A percentile compares a stretch with the other conserved stretches of the same genome.
These are phyloP conservation scores for Leucophenga varia DNA, from an alignment of 1,140 invertebrate species.

Conservation along the genomic window DNA sequence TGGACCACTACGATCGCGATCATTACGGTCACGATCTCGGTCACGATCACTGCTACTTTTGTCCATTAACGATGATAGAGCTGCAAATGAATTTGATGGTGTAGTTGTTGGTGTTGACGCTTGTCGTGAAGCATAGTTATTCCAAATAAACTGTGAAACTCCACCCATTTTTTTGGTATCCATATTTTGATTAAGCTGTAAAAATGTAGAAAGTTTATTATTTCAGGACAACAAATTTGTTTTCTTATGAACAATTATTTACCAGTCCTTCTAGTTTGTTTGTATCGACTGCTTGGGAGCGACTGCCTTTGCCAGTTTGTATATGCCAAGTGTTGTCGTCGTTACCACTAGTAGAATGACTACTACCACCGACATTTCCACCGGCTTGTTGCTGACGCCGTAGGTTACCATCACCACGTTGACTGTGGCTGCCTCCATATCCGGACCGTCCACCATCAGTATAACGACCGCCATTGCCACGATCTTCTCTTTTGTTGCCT, in stretches of 20 bases:
- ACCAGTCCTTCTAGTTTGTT: constrained; percentile 46
- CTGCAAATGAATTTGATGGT: constrained; percentile 48
- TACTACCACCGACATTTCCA: constrained; percentile 13
- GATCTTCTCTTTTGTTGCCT: constrained; percentile 38
- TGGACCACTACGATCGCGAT: constrained; percentile 40
- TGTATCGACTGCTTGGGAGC: constrained; percentile 43
- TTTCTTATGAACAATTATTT: constrained; percentile 7
- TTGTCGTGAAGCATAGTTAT: constrained; percentile 17
- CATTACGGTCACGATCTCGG: constrained; percentile 20
- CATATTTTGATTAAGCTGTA: constrained; percentile 40
- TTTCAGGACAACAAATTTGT: background rate
- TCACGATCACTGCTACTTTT: constrained; percentile 33
- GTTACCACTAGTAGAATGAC: constrained; percentile 36
- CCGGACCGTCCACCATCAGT: constrained; percentile 55
- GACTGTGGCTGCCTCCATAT: constrained; percentile 45
- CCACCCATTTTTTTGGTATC: constrained; percentile 52
- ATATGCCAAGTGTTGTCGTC: constrained; percentile 49
- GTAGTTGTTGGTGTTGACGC: constrained; percentile 32
- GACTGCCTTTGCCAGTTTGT: constrained; percentile 47
- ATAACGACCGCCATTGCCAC: constrained; percentile 37
- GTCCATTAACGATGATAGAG: constrained; percentile 39
- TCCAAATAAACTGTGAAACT: constrained; percentile 40
- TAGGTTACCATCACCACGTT: constrained; percentile 28
- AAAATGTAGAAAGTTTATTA: constrained; percentile 10
- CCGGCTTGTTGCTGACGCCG: constrained; percentile 41